Base-by-base conservation (phyloP, 2,888 invertebrate genomes). In the Sphaeridia pumilis region DNA sequence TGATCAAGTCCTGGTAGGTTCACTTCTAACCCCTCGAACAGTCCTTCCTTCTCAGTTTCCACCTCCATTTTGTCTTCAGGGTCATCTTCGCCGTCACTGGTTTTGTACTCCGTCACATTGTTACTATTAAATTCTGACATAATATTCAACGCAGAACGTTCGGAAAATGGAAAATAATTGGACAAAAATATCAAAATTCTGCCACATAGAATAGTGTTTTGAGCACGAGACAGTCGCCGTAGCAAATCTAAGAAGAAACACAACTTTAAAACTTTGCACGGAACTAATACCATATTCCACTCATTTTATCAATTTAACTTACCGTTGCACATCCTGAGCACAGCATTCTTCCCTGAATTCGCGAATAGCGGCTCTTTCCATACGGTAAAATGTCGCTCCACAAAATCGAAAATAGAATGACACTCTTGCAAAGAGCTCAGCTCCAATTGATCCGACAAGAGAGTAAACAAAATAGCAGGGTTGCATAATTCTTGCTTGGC, bases 201-300 rank as follows among this genome's bases (percentile, higher is more conserved):
- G 1, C 98, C 98, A 73, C 95, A 97, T 70, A 99, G 98, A 0
- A 93, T 89, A 0, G 95, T 98, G 67, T 97, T 94, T 67, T 94
- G 93, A 0, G 94, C 92, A 52, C 93, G 78, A 0, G 95, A 97
- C 14, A 97, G 72, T 52, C 95, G 77, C 21, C 94, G 76, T 5
- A 98, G 72, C 7, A 98, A 73, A 75, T 95, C 94, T 78, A 66
- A 22, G 71, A 35, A 50, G 14, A 12, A 27, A 24, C 22, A 49
- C 34, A 43, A n/a, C n/a, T n/a, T n/a, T n/a, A n/a, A n/a, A n/a
- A n/a, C n/a, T n/a, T n/a, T n/a, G n/a, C 5, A 25, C n/a, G n/a
- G n/a, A n/a, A n/a, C n/a, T n/a, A n/a, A n/a, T n/a, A n/a, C n/a
- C n/a, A n/a, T n/a, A n/a, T n/a, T n/a, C n/a, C n/a, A n/a, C n/a